These are phyloP conservation scores for Lithobates pipiens DNA, from an alignment of 2,797 vertebrate species.

Conservation along the genomic window DNA sequence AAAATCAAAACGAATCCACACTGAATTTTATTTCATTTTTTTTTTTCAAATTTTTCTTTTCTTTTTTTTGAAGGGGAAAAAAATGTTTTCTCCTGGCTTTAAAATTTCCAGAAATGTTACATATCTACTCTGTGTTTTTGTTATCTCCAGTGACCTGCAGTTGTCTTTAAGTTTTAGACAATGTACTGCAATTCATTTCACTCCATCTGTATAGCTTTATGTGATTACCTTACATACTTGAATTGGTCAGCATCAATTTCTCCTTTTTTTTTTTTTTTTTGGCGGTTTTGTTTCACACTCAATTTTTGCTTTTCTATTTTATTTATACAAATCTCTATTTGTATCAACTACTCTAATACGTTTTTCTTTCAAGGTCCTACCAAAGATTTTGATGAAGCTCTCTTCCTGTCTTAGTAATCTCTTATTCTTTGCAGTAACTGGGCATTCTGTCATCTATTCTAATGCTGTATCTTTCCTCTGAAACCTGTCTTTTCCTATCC, in stretches of 20 bases:
- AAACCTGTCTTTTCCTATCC: conserved; percentile 71
- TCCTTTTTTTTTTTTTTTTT: conserved; percentile 18
- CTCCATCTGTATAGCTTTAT: not conserved
- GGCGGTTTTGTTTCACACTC: conserved; percentile 79
- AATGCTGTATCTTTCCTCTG: conserved; percentile 67
- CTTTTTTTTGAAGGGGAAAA: too few relatives aligned
- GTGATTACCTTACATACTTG: not conserved
- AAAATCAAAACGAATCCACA: too few relatives aligned
- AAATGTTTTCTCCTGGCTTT: too few relatives aligned
- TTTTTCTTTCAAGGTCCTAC: conserved; percentile 87
- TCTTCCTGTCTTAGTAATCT: conserved; percentile 84
- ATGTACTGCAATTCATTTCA: not conserved
- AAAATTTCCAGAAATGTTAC: too few relatives aligned
- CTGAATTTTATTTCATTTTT: too few relatives aligned
- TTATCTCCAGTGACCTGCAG: too few relatives aligned
- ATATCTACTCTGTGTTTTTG: too few relatives aligned
- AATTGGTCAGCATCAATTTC: not conserved
- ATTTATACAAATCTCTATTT: conserved; percentile 74
- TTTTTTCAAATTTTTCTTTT: too few relatives aligned
- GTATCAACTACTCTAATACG: conserved; percentile 80
- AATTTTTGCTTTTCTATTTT: conserved; percentile 66
- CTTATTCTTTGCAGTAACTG: conserved; percentile 82
- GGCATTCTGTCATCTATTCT: conserved; percentile 75
- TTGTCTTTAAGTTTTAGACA: too few relatives aligned
- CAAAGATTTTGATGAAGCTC: conserved; percentile 81